Evolutionary conservation across 2,888 invertebrate genomes (phyloP).

Genomic region (Neria commutata): DNA sequence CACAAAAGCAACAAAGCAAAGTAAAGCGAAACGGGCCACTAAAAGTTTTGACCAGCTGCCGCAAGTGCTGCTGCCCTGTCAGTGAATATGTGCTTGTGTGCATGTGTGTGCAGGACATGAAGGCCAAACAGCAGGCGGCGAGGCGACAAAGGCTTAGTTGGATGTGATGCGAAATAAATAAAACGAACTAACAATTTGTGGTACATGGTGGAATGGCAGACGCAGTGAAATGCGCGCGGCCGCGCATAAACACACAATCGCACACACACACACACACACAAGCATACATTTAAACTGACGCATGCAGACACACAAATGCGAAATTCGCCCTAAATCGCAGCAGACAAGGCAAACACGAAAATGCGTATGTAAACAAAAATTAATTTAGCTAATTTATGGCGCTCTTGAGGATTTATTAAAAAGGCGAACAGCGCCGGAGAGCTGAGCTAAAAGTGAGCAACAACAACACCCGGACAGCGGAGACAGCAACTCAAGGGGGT

Average conservation of each 20-base stretch:
- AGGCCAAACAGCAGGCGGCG: background rate
- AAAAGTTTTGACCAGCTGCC: no score
- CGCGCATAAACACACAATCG: background rate
- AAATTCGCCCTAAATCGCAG: background rate
- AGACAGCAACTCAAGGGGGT: background rate
- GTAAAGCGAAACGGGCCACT: no score
- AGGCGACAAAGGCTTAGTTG: background rate
- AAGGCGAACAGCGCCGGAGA: conserved; percentile 5
- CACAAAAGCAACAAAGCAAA: no score
- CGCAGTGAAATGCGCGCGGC: background rate
- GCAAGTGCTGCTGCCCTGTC: no score
- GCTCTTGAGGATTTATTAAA: conserved; percentile 21
- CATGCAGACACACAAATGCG: background rate
- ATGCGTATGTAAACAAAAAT: conserved; percentile 23
- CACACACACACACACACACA: conserved; percentile 2
- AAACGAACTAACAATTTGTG: no score
- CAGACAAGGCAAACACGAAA: conserved; percentile 6
- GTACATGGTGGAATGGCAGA: background rate
- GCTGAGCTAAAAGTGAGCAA: no score
- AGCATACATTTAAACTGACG: background rate
- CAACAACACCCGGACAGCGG: background rate
- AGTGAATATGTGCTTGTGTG: background rate
- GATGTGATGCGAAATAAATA: no score
- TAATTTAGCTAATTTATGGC: conserved; percentile 28
- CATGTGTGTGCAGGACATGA: background rate